phyloP scores from a whole-genome alignment of 2,888 invertebrate genomes.

The Lycaena phlaeas region DNA sequence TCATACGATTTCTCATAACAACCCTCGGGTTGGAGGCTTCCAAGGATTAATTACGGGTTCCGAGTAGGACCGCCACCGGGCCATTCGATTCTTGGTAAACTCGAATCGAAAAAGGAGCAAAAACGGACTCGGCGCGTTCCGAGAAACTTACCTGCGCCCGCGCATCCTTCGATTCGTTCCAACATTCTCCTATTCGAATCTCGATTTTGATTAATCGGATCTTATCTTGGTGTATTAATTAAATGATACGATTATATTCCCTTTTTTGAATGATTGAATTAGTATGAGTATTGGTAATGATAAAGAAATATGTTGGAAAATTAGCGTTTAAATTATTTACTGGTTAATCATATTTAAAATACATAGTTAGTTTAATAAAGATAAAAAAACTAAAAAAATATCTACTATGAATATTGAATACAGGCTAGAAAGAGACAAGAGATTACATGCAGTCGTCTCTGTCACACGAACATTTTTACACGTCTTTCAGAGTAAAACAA shows the following conservation, averaged over 20 bases:
- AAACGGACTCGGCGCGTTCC: conserved; percentile 60
- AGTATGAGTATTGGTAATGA: too few species aligned
- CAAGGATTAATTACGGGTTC: conserved; percentile 72
- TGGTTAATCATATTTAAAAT: too few species aligned
- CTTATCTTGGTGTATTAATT: conserved; percentile 4
- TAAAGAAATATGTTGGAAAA: too few species aligned
- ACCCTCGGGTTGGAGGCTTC: conserved; percentile 68
- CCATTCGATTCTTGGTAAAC: conserved; percentile 68
- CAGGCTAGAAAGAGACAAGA: too few species aligned
- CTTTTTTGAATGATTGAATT: not conserved
- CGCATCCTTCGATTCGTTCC: conserved; percentile 27
- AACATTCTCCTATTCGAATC: conserved; percentile 14
- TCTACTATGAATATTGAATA: too few species aligned
- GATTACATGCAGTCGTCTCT: too few species aligned
- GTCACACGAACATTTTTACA: too few species aligned
- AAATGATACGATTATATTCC: conserved; percentile 8
- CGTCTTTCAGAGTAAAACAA: too few species aligned
- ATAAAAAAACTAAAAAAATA: too few species aligned
- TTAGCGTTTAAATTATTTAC: too few species aligned
- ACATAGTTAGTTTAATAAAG: too few species aligned
- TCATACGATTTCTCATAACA: conserved; percentile 64
- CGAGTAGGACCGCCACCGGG: conserved; percentile 68
- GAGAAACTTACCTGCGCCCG: conserved; percentile 67
- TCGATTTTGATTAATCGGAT: conserved; percentile 3
- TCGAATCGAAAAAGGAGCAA: conserved; percentile 71